phyloP scores from a whole-genome alignment of 2,797 vertebrate species.

The Craterocephalus amniculus region DNA sequence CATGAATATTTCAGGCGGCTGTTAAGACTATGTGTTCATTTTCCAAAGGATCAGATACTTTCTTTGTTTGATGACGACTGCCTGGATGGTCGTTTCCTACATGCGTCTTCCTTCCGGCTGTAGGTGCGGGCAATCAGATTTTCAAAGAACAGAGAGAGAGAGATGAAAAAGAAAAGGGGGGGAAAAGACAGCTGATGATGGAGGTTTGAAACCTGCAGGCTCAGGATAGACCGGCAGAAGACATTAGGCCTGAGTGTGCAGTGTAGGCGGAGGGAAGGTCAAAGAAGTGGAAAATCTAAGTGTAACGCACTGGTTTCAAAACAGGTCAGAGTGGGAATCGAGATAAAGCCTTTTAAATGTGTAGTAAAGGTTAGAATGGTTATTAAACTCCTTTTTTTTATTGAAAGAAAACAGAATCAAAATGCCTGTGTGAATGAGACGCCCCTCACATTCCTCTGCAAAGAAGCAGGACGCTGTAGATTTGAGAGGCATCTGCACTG shows the following conservation, averaged over 20 bases:
- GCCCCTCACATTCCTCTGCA: conserved; percentile 30
- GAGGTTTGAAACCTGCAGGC: conserved; percentile 39
- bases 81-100: conserved; percentile 42
- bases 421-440: conserved; percentile 11
- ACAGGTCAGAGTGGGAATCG: conserved; percentile 5
- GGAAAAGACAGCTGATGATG: conserved; percentile 43
- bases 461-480: conserved; percentile 27
- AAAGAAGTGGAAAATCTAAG: conserved; percentile 26
- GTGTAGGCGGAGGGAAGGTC: conserved; percentile 16
- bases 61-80: conserved; percentile 60
- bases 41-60: conserved; percentile 65
- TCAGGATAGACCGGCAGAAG: conserved; percentile 32
- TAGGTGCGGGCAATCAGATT: conserved; percentile 45
- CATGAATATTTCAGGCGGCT: conserved; percentile 73
- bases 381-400: conserved; percentile 18
- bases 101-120: conserved; percentile 43
- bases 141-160: conserved; percentile 41
- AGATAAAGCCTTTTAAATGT: conserved; percentile 18
- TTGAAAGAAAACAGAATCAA: too few species aligned
- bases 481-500: conserved; percentile 50
- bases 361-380: conserved; percentile 34
- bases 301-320: conserved; percentile 37
- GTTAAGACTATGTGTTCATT: conserved; percentile 56
- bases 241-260: conserved; percentile 22
- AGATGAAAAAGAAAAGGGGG: not conserved